These are phyloP conservation scores for Notarius lentiginosus DNA, from an alignment of 2,113 vertebrate species.

Conservation along the genomic window DNA sequence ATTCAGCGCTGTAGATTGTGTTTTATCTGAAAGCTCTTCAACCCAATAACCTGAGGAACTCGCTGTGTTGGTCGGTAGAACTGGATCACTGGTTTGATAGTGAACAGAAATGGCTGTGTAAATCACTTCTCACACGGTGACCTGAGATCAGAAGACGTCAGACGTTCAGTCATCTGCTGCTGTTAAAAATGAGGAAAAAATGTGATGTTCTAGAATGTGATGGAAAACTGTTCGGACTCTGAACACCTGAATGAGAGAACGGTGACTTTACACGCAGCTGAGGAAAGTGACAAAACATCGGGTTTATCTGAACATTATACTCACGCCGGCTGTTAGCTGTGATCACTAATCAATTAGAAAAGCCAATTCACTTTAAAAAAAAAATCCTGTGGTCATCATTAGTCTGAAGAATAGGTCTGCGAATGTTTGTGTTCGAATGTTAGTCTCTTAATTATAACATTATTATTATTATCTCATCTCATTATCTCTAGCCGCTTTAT, in stretches of 20 bases:
- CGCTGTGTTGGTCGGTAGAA: neutral
- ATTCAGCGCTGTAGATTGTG: neutral
- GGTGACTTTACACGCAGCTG: neutral
- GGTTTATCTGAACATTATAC: neutral
- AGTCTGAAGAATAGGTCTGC: neutral
- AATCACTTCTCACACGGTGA: neutral
- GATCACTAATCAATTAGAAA: neutral
- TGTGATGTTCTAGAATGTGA: too few species aligned
- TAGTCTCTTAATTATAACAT: neutral
- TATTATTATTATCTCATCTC: too few species aligned
- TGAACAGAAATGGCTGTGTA: neutral
- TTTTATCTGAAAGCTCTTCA: neutral
- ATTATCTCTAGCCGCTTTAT: too few species aligned
- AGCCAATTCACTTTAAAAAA: neutral
- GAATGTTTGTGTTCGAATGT: neutral
- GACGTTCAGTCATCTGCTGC: neutral
- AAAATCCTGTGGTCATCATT: neutral
- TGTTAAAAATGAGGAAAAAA: neutral
- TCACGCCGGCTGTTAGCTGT: too few species aligned
- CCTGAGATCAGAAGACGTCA: neutral
- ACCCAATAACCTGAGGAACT: neutral
- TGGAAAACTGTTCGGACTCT: too few species aligned
- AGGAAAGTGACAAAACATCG: neutral
- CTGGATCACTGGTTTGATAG: neutral
- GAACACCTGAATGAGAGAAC: neutral